Base-by-base conservation (phyloP, 64 coral and sea anemone genomes). In the Porites lutea region DNA sequence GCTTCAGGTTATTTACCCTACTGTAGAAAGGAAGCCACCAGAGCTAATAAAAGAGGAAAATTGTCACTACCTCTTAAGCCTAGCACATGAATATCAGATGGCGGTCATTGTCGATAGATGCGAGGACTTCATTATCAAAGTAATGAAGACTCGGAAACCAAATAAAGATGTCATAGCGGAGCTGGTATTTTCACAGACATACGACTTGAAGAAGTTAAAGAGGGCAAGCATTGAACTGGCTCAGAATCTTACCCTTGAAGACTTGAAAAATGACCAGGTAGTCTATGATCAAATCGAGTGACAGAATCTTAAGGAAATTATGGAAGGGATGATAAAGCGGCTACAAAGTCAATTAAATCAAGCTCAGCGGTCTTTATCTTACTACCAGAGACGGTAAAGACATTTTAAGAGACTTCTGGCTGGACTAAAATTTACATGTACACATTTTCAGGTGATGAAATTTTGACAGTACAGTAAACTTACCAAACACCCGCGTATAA, bases 1-100 rank as follows among this genome's bases (percentile, higher is more conserved):
- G 8, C 70, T 88, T 4, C 16, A 54, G 21, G 48, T n/a, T n/a
- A 53, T 78, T 78, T 78, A 78, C 19, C 75, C 75, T 15, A n/a
- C 53, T 55, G 53, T 55, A 55, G 53, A 5, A 55, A 11, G 11
- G 53, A 55, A 55, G 16, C 16, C 61, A 19, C 4, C 61, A 11
- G 16, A 64, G 61, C 13, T 15, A 64, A 64, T 64, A 64, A 64
- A 11, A 4, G 61, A 19, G 16, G 12, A 64, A 64, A 64, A 64
- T 64, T 64, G 61, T 64, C 5, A 64, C 61, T 64, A 0, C 16
- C 61, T 5, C 3, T 13, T 64, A 19, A 64, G 3, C 12, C 2
- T 64, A 15, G 61, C 61, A 1, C 13, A 64, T 13, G 61, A 64
- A 19, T 64, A 64, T 64, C 61, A 64, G 12, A 64, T 64, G 61